Evolutionary conservation across 2,797 vertebrate genomes (phyloP), one percentile per base, ranked within the genome.

Genomic region (Florisuga fusca): DNA sequence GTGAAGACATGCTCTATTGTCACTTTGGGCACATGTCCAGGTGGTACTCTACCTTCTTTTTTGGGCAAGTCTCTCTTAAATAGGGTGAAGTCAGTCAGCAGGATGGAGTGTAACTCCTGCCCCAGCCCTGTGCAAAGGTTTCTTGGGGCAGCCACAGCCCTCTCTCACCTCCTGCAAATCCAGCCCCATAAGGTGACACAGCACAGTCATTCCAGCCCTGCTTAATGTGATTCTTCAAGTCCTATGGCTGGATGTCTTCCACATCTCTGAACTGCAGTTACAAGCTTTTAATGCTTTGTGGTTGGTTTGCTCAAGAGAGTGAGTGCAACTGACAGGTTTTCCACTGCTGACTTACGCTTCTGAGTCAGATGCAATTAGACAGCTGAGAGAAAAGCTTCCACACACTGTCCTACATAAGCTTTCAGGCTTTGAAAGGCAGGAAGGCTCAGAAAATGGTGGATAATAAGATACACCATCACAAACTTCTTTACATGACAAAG

Each of bases 351-450:
- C 80, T 86, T 82, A 54, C 0, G 4, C 74, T 93, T 94, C 50
- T 94, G 80, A 96, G 91, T 68, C 89, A 93, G 77, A 94, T 91
- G 55, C 66, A 84, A 76, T 54, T 22, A 73, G 93, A 90, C 93
- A 94, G 87, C 87, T 82, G 58, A 64, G 85, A 76, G 72, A 62
- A 93, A 83, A 88, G 63, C 68, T 89, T 94, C 91, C 67, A 77
- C 21, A 38, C 64, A 73, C 53, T 96, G 87, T 76, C 89, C 89
- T 96, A 96, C 67, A 71, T 88, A 84, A 8, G 50, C 50, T 91
- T 61, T 54, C 77, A 94, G 78, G 71, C 55, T 79, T 54, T 69
- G 34, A 55, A 93, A 83, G 63, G 41, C 78, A 59, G 14, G 53
- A 76, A 63, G 48, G 48, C 38, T 83, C 36, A 90, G 71, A 66